Base-by-base conservation (phyloP, 1,140 invertebrate genomes). In the Megathymus violae region DNA sequence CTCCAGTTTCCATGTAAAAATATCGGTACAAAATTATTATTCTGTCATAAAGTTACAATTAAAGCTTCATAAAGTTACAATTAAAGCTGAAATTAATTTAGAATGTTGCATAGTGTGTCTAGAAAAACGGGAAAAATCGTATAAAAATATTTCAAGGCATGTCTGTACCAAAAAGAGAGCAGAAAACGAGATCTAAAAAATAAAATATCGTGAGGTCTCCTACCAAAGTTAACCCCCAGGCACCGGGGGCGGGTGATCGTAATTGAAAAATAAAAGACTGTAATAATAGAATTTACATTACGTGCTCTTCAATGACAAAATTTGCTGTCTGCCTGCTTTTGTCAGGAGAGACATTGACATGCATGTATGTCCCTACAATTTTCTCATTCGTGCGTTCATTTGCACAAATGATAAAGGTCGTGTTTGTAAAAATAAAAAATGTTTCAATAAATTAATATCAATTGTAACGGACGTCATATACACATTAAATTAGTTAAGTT, bases 231-330 rank as follows among this genome's bases (percentile, higher is more conserved):
- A 79, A 73, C 85, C 84, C 85, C 78, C 75, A 82, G 86, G 81
- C 85, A 74, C 69, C 52, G 72, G 79, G 70, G 69, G 69, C 77
- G 58, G 67, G 78, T 81, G 71, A 47, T 77, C 80, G 88, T 90
- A 90, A 90, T 90, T 90, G 88, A 89, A 90, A 90, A 90, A 90
- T 90, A 90, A 90, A 90, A 90, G 86, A 77, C 80, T 84, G 82
- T 88, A 88, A 89, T 90, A 90, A 90, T 89, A 89, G 88, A 90
- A 90, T 89, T 88, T 88, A 90, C 86, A 83, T 89, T 88, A 84
- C 85, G 80, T 85, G 84, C 81, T 85, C 80, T 82, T 82, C 82
- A 89, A 88, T 88, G 83, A 90, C 79, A 89, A 84, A 87, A 78
- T 88, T 84, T 82, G 75, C 78, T 74, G 76, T 85, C 80, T 78